Evolutionary conservation across 2,113 vertebrate species (phyloP), one percentile per base, ranked within the genome.

Genomic region (Catagonus wagneri): DNA sequence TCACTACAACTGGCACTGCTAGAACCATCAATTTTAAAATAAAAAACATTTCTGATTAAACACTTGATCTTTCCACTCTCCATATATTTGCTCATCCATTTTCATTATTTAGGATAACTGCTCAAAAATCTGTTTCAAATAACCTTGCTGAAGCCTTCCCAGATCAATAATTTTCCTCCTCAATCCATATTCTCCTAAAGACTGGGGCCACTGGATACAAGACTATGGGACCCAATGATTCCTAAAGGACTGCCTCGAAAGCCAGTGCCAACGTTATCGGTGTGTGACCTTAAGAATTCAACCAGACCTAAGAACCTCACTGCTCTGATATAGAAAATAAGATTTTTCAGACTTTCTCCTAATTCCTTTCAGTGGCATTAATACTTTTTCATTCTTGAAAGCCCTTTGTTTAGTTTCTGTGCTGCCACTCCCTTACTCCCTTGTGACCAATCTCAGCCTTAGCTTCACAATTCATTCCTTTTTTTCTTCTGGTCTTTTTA

Each of bases 1-100:
- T 87, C 19, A 94, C 5, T 72, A 75, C 16, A 93, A 22, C 52
- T 60, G 83, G 52, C 58, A 36, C 36, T 69, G 52, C 3, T 54
- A 22, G 3, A 80, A 92, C 14, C 29, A 0, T 56, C 52, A 58
- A 54, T 76, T 93, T 84, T 93, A 84, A 19, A 89, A 90, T 5
- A 93, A 52, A 90, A 83, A 90, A 79, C 17, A 68, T 79, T 60
- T 86, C 34, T 90, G 11, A 90, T 2, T 32, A 68, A 96, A 58
- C 44, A 89, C 16, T 11, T 16, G 12, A 54, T 72, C n/a, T 91
- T 97, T 75, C 7, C 23, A 29, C 74, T 19, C 34, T 81, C 58
- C 27, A 83, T 12, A 8, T 69, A 85, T 65, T 58, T 90, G 50
- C 32, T 89, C 13, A 95, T 86, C 44, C 22, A 50, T 86, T 91